These are phyloP conservation scores for Trachythela sp. DNA, from an alignment of 64 coral and sea anemone species.

Conservation along the genomic window DNA sequence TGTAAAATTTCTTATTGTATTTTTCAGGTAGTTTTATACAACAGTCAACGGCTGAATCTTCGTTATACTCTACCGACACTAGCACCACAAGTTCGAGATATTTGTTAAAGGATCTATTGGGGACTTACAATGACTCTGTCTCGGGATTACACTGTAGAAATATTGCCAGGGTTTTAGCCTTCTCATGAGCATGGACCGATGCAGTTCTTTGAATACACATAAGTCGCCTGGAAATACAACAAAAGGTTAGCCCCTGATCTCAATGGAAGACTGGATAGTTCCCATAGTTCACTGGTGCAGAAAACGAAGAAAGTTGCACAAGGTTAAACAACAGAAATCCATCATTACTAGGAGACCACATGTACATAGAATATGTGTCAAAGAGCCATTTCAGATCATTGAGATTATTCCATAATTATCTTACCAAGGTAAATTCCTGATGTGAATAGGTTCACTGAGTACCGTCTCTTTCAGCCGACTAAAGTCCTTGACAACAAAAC, in stretches of 20 bases:
- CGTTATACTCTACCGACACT: not conserved
- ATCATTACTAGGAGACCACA: too few relatives aligned
- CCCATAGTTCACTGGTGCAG: too few relatives aligned
- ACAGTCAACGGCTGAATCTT: too few relatives aligned
- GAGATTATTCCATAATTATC: not conserved
- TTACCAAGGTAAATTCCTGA: constrained; percentile 99
- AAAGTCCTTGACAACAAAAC: constrained; percentile 74
- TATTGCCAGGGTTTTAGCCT: constrained; percentile 82
- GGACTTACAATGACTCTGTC: constrained; percentile 80
- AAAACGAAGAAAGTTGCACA: too few relatives aligned
- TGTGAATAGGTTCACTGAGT: constrained; percentile 86
- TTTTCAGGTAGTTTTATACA: too few relatives aligned
- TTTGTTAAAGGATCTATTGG: not conserved
- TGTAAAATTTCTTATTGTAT: too few relatives aligned
- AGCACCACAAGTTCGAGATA: not conserved
- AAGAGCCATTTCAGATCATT: too few relatives aligned
- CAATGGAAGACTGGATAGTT: too few relatives aligned
- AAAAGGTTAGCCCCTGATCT: not conserved
- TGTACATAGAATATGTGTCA: too few relatives aligned
- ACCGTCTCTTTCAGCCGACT: constrained; percentile 77
- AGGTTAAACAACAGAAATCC: too few relatives aligned
- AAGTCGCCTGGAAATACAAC: constrained; percentile 57
- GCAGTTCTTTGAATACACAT: constrained; percentile 85
- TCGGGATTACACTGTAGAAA: constrained; percentile 94
- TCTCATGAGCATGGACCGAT: constrained; percentile 69